phyloP scores from a whole-genome alignment of 2,888 invertebrate genomes.

The Cacoxenus indagator region DNA sequence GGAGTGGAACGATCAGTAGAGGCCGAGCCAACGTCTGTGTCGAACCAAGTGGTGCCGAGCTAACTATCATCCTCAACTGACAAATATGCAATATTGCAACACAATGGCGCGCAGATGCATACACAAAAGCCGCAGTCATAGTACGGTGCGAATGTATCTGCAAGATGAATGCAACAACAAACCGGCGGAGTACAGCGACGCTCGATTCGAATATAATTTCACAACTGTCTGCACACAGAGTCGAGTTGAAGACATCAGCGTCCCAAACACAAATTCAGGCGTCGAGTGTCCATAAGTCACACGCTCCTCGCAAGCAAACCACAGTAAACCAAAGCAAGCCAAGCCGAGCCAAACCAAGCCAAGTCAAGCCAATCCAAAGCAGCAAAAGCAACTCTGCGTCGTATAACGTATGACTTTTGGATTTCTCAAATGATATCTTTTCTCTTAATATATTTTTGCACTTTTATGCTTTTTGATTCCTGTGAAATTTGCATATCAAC shows the following conservation, averaged over 20 bases:
- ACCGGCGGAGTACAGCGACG: conserved; percentile 8
- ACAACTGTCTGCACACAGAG: conserved; percentile 67
- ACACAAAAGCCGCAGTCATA: conserved; percentile 18
- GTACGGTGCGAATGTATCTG: conserved; percentile 21
- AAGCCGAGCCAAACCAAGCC: neutral
- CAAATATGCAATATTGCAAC: conserved; percentile 52
- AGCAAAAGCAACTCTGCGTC: neutral
- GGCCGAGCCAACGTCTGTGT: neutral
- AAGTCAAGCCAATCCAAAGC: neutral
- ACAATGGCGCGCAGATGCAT: conserved; percentile 14
- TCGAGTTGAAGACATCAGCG: conserved; percentile 12
- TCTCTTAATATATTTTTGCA: conserved; percentile 15
- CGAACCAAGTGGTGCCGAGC: too few species aligned
- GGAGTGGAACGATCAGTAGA: neutral
- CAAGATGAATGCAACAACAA: conserved; percentile 23
- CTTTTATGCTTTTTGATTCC: conserved; percentile 50
- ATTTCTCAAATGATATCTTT: conserved; percentile 18
- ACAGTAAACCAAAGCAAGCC: conserved; percentile 8
- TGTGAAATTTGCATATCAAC: conserved; percentile 55
- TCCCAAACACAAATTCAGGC: conserved; percentile 25
- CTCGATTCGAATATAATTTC: conserved; percentile 61
- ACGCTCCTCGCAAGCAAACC: conserved; percentile 51
- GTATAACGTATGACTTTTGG: conserved; percentile 19
- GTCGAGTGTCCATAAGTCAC: conserved; percentile 55
- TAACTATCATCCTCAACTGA: conserved; percentile 66